Evolutionary conservation across 2,888 invertebrate genomes (phyloP).

Genomic region (Apoda limacodes): DNA sequence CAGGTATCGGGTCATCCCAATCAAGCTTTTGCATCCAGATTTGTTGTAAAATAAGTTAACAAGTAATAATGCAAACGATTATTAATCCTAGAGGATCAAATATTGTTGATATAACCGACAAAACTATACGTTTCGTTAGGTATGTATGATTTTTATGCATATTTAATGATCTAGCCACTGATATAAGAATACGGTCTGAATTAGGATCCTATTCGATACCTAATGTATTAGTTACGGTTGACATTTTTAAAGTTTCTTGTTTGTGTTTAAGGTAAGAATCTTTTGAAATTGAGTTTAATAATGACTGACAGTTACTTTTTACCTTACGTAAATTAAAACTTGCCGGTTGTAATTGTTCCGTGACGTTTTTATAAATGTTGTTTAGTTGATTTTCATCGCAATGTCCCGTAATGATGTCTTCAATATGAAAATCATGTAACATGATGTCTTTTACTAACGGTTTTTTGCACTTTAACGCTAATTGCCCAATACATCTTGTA

Average conservation of each 20-base stretch:
- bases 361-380: conserved; percentile 1
- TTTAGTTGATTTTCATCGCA: background rate
- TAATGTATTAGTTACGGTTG: conserved; percentile 3
- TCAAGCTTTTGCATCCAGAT: conserved; percentile 9
- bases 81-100: too few relatives aligned
- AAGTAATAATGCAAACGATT: too few relatives aligned
- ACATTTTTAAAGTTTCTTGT: conserved; percentile 7
- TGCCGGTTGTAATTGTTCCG: conserved; percentile 1
- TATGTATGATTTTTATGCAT: too few relatives aligned
- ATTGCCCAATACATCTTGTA: conserved; percentile 7
- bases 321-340: conserved; percentile 6
- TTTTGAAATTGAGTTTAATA: conserved; percentile 1
- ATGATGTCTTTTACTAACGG: conserved; percentile 3
- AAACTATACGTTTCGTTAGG: too few relatives aligned
- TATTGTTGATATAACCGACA: too few relatives aligned
- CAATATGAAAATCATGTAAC: conserved; percentile 5
- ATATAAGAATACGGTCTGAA: conserved; percentile 1
- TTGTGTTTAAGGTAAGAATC: background rate
- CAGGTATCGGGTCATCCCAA: conserved; percentile 9
- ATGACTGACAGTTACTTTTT: conserved; percentile 4
- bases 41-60: too few relatives aligned
- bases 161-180: conserved; percentile 2
- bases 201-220: conserved; percentile 9
- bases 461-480: conserved; percentile 4
- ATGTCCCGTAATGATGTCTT: conserved; percentile 5